Evolutionary conservation across 2,797 vertebrate genomes (phyloP).

Genomic region (Urocyon cinereoargenteus): DNA sequence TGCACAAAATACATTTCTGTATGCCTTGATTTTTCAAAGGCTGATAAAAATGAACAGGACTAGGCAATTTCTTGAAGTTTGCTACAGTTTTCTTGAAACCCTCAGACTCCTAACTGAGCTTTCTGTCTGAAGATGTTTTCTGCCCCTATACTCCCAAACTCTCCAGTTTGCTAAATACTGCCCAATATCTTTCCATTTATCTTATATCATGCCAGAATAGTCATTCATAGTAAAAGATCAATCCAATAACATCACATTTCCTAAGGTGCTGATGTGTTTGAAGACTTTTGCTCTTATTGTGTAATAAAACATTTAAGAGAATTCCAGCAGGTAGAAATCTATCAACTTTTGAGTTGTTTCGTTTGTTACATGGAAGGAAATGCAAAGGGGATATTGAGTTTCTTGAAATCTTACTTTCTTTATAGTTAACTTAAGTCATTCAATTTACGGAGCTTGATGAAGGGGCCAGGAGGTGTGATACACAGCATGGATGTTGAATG

Average conservation of each 20-base stretch:
- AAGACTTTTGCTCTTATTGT: neutral
- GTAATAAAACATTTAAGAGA: neutral
- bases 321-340: neutral
- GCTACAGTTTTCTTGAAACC: neutral
- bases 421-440: neutral
- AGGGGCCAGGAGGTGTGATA: neutral
- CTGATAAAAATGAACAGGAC: neutral
- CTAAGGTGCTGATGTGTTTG: neutral
- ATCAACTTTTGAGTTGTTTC: neutral
- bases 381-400: neutral
- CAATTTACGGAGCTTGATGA: neutral
- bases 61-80: neutral
- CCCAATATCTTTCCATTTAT: neutral
- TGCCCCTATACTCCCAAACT: neutral
- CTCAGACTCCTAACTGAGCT: neutral
- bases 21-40: neutral
- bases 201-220: neutral
- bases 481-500: neutral
- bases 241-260: neutral
- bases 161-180: neutral
- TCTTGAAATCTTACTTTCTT: neutral
- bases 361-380: neutral
- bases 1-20: neutral
- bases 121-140: neutral
- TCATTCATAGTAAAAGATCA: neutral